Percentiles rank a stretch among this genome's conserved stretches.
Conservation (phyloP, 2,113 vertebrate genomes). For the Oxyura jamaicensis region DNA sequence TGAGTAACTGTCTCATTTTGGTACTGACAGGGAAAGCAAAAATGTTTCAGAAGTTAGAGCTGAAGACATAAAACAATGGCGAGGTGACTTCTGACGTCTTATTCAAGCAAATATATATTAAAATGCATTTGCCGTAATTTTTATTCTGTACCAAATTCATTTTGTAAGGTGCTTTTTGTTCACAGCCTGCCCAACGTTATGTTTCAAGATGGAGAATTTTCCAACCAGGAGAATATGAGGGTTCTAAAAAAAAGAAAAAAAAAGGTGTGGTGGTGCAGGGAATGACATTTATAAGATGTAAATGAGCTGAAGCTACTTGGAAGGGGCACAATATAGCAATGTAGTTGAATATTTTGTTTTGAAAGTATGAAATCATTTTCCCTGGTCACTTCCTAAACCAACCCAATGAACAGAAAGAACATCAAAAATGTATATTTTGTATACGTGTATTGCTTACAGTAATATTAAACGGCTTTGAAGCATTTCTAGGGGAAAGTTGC, state of each 20-base stretch:
- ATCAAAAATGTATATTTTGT: not conserved
- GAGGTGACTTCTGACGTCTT: not conserved
- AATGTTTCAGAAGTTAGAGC: not conserved
- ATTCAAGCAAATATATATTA: not conserved
- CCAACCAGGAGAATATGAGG: not conserved
- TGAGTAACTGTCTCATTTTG: not conserved
- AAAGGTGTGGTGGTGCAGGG: not conserved
- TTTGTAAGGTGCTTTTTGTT: not conserved
- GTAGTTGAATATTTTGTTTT: not conserved
- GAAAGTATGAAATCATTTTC: not conserved
- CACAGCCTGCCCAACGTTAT: not conserved
- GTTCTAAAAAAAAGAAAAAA: too few species aligned
- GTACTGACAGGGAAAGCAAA: not conserved
- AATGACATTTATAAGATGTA: not conserved
- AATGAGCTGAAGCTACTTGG: not conserved
- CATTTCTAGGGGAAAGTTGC: not conserved
- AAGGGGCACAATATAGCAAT: not conserved
- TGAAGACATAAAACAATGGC: not conserved
- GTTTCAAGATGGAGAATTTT: not conserved
- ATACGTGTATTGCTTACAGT: not conserved
- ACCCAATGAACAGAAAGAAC: not conserved
- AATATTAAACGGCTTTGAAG: not conserved
- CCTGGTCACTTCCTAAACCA: not conserved
- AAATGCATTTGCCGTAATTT: not conserved
- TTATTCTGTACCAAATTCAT: not conserved